Percentiles rank a stretch among this genome's conserved stretches.
phyloP scores from a whole-genome alignment of 2,888 invertebrate genomes.

The Peribatodes rhomboidaria region DNA sequence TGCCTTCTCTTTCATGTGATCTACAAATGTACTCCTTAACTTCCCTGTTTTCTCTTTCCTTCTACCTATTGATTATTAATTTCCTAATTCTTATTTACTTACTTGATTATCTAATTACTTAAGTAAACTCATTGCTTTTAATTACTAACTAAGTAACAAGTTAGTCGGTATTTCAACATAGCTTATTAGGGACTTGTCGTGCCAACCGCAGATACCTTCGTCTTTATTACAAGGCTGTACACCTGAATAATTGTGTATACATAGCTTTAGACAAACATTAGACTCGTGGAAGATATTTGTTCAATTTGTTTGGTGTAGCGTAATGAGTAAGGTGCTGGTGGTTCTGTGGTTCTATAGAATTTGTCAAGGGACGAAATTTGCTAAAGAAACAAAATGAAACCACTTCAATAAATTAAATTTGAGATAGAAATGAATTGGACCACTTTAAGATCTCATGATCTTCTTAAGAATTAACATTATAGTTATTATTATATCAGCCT shows the following conservation, averaged over 20 bases:
- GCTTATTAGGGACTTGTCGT: slow-evolving; percentile 3
- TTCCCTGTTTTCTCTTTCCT: too few relatives aligned
- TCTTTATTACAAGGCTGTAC: slow-evolving; percentile 14
- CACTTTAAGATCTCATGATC: too few relatives aligned
- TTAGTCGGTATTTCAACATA: slow-evolving; percentile 4
- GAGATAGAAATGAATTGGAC: too few relatives aligned
- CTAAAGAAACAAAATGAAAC: too few relatives aligned
- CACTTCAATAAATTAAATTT: too few relatives aligned
- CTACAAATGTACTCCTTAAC: too few relatives aligned
- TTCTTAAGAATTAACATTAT: too few relatives aligned
- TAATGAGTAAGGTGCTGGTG: neutral
- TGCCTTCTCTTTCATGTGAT: too few relatives aligned
- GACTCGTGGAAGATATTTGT: slow-evolving; percentile 12
- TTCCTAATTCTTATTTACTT: neutral
- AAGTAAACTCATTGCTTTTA: neutral
- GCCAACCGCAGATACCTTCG: slow-evolving; percentile 8
- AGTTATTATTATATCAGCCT: too few relatives aligned
- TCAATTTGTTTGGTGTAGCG: neutral
- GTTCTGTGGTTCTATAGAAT: neutral
- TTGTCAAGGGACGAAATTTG: neutral
- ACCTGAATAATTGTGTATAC: neutral
- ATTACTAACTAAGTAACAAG: neutral
- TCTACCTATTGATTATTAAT: too few relatives aligned
- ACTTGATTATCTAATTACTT: slow-evolving; percentile 11
- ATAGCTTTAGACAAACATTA: too few relatives aligned